Percentiles rank a stretch among this genome's conserved stretches.
Conservation (phyloP, 2,888 invertebrate genomes). For the Druceiella hillmani region DNA sequence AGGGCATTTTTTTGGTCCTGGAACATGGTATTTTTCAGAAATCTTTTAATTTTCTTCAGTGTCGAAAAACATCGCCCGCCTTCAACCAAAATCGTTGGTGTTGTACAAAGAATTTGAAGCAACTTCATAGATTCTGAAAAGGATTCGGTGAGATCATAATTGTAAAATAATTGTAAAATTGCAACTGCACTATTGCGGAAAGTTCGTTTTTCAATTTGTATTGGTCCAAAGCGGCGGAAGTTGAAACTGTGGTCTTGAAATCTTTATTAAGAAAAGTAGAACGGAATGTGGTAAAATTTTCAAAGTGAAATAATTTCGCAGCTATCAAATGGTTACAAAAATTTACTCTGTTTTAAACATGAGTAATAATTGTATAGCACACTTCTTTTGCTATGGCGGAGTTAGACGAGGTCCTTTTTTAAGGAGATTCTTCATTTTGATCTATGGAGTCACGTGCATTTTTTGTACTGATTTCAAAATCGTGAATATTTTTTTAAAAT, state of each 20-base stretch:
- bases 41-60: too few relatives aligned
- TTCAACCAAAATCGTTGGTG: too few relatives aligned
- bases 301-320: slow-evolving; percentile 3
- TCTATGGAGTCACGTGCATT: slow-evolving; percentile 17
- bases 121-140: slow-evolving; percentile 10
- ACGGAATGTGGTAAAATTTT: neutral
- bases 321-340: slow-evolving; percentile 10
- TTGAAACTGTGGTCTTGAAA: slow-evolving; percentile 4
- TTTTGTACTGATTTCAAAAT: slow-evolving; percentile 17
- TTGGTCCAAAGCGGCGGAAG: slow-evolving; percentile 2
- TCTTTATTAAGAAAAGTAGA: slow-evolving; percentile 5
- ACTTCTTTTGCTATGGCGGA: slow-evolving; percentile 9
- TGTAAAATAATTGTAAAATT: too few relatives aligned
- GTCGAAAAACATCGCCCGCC: too few relatives aligned
- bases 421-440: too few relatives aligned
- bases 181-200: too few relatives aligned
- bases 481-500: slow-evolving; percentile 15
- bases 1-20: too few relatives aligned
- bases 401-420: slow-evolving; percentile 10
- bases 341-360: slow-evolving; percentile 16
- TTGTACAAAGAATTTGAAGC: slow-evolving; percentile 1
- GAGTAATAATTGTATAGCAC: slow-evolving; percentile 12
- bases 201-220: slow-evolving; percentile 5
- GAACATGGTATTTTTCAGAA: too few relatives aligned
- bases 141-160: slow-evolving; percentile 7